Evolutionary conservation across 2,888 invertebrate genomes (phyloP), one percentile per base, ranked within the genome.

Genomic region (Teleiodes luculella): DNA sequence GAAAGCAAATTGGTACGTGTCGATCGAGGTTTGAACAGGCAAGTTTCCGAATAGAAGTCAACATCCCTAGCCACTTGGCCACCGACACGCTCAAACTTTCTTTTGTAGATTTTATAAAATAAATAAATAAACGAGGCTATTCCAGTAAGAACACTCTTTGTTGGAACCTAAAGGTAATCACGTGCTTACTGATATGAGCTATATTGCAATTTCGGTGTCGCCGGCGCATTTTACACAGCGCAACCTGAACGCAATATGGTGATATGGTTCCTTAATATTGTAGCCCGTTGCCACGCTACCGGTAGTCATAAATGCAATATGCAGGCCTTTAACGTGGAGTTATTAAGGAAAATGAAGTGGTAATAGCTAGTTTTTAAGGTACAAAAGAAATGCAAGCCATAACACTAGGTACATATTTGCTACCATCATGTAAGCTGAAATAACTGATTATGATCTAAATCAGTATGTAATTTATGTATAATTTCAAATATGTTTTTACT

Each of bases 181-280:
- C 67, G 71, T 74, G 77, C 72, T 78, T 74, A 73, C 70, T 58
- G 14, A 66, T 67, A 65, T 67, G 64, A 66, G 68, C 70, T 64
- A 76, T 79, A 81, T 82, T 82, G 81, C 81, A 76, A 71, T 76
- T 78, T 76, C 57, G 65, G 69, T 72, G 74, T 76, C 72, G 68
- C 72, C 66, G 59, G 68, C 66, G 70, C 67, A 72, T 68, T 77
- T 76, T 72, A 67, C 67, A 67, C 64, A 61, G 62, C 56, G 61
- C 57, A 20, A 7, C 62, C 64, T 57, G 59, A 62, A 67, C 64
- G 65, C 62, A 67, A 71, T 67, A 70, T 70, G 45, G 20, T 14
- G 14, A 37, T 37, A 14, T 37, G 3, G 13, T 37, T 37, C 31
- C 50, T 30, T 47, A 53, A 43, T 49, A 49, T 18, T 49, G 41